phyloP scores from a whole-genome alignment of 1,140 invertebrate genomes.

The Meloidogyne exigua region DNA sequence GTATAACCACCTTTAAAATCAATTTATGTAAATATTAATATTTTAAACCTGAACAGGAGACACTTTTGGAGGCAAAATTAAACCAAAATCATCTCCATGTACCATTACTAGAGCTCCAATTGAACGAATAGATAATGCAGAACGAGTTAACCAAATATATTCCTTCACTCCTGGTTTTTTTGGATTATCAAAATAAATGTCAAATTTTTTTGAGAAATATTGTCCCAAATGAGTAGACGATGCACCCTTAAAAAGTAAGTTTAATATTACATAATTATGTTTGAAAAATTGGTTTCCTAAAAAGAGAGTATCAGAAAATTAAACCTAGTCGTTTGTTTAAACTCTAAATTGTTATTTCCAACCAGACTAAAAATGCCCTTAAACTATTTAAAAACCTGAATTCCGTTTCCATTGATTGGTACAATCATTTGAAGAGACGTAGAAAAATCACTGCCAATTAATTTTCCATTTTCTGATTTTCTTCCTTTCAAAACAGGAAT shows the following conservation, averaged over 20 bases:
- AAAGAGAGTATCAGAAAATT: too few species aligned
- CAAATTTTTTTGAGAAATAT: conserved; percentile 99
- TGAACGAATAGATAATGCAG: conserved; percentile 93
- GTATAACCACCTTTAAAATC: conserved; percentile 74
- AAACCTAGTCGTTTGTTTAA: too few species aligned
- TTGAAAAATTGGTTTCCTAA: not conserved
- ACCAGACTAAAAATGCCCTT: too few species aligned
- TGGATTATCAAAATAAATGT: conserved; percentile 88
- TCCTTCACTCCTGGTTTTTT: conserved; percentile 69
- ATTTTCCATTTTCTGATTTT: conserved; percentile 99
- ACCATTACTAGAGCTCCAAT: conserved; percentile 91
- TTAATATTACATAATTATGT: too few species aligned
- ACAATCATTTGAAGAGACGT: conserved; percentile 95
- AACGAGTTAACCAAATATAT: conserved; percentile 95
- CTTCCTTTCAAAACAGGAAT: conserved; percentile 89
- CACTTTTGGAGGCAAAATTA: conserved; percentile 91
- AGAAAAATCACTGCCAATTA: conserved; percentile 94
- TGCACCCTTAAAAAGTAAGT: conserved; percentile 71
- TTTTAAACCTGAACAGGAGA: conserved; percentile 71
- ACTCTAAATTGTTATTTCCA: too few species aligned
- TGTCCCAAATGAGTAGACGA: conserved; percentile 97
- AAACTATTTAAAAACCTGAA: conserved; percentile 71
- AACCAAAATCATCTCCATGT: conserved; percentile 91
- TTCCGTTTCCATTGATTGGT: conserved; percentile 85
- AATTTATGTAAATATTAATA: not conserved